Evolutionary conservation across 2,888 invertebrate species (phyloP), one percentile per base, ranked within the genome.

Genomic region (Trissolcus japonicus): DNA sequence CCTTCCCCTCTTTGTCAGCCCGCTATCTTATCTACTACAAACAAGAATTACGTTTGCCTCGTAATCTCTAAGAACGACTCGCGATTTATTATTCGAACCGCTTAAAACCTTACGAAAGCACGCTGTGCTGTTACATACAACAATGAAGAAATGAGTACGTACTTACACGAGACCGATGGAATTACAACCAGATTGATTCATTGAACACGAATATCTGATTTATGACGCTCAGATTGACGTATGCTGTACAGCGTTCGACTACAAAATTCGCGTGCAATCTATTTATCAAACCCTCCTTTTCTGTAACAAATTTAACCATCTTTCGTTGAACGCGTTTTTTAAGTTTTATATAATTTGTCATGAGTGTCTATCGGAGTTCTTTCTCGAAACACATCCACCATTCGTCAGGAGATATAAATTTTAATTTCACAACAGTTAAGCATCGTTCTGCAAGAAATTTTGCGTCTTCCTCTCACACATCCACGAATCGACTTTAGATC

Each of bases 21-120:
- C 78, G 63, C 83, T 86, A 86, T 87, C 87, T 87, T 87, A 87
- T 87, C 87, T 87, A 85, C 85, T 86, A 87, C 86, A 87, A 87
- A 87, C 87, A 87, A 87, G 87, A 87, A 85, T 86, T 87, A 87
- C 86, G 87, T 86, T 86, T 82, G 85, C 84, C 83, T 81, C 83
- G 85, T 85, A 87, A 87, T 87, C 87, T 86, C 79, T 78, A 68
- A 75, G 79, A 71, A 79, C 46, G 78, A 59, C 76, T 72, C 66
- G 82, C 84, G 83, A 87, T 87, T 87, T 87, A 87, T 87, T 87
- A 84, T 83, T 80, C 82, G 76, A 79, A 75, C 75, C 78, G 76
- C 65, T 74, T 76, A 78, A 73, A 76, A 67, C 79, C 80, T 78
- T 79, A 79, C 79, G 79, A 72, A 57, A 67, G 71, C 66, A 66